Base-by-base conservation (phyloP, 2,113 vertebrate species). In the Furnarius figulus region DNA sequence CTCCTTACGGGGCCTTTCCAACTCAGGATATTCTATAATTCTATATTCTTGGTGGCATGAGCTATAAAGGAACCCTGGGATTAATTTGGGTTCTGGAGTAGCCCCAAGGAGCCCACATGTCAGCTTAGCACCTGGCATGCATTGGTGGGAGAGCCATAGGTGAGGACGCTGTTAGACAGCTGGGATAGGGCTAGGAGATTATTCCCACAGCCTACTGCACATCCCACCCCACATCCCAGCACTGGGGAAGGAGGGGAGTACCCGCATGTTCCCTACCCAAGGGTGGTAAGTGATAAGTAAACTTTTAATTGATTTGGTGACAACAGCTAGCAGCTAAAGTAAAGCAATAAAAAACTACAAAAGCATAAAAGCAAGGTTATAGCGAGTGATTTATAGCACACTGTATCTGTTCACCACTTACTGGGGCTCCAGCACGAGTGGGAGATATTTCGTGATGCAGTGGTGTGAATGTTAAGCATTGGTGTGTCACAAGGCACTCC, bases 271-370 rank as follows among this genome's bases (percentile, higher is more conserved):
- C 66, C 77, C 40, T 35, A 21, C 56, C 19, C 15, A 10, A 24
- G 35, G 22, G 14, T 33, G 27, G 28, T 58, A 56, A 0, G 8
- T 8, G 3, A 39, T 46, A 66, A 93, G 65, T 49, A 74, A 91
- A 76, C 55, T 91, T 85, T 90, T 87, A 59, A 71, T 92, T 87
- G 76, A 92, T 93, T 94, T 4, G 5, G 6, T 90, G 80, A 47
- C 44, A 79, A 92, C 19, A 42, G 22, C 63, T 39, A 78, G 55
- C 2, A 1, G 40, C 82, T 72, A 49, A 93, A 95, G 66, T 66
- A 75, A 91, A 91, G 91, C 80, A 91, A 37, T 87, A 87, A 97
- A 42, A 95, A 95, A 75, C 35, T 67, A 67, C 77, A 85, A 90
- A 92, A 97, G 89, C 87, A 65, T 62, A 94, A 86, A 93, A 89